Base-by-base conservation (phyloP, 1,140 invertebrate species). In the Heliconius himera region DNA sequence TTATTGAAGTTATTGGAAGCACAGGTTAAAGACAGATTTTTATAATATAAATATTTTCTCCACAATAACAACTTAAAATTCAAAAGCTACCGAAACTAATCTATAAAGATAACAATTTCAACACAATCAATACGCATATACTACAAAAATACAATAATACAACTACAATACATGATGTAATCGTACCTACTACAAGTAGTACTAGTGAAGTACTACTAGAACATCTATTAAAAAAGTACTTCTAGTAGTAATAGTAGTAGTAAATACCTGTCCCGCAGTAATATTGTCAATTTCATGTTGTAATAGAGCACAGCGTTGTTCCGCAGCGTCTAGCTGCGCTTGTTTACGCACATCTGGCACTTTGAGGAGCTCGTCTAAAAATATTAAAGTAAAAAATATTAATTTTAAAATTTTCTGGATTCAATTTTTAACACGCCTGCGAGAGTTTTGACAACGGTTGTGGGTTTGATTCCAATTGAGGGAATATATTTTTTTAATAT, bases 301-400 rank as follows among this genome's bases (percentile, higher is more conserved):
- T 8, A 95, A 76, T 3, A 83, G 89, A 9, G 88, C 84, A 74
- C 89, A 93, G 8, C 93, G 82, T 60, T 87, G 86, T 74, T 94
- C 89, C 0, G 93, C 91, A 0, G 91, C 87, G 71, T 94, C 92
- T 8, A 95, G 83, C 75, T 93, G 86, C 1, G 87, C 81, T 70
- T 90, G 91, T 80, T 94, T 93, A 49, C 90, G 82, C 1, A 94
- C 90, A 70, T 94, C 92, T 18, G 91, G 90, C 8, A 94, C 93
- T 84, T 94, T 93, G 49, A 89, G 86, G 11, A 95, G 82, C 70
- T 91, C 89, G 81, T 89, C 94, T 95, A 89, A 70, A 90, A 89
- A 33, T 20, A 0, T 16, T 66, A 13, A 46, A 46, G 41, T 46
- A 46, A 46, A n/a, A 46, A 46, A 46, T 46, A 46, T 16, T 46